A percentile compares a stretch with the other conserved stretches of the same genome.
Evolutionary conservation across 2,888 invertebrate genomes (phyloP).

Genomic region (Aspidiotus destructor): DNA sequence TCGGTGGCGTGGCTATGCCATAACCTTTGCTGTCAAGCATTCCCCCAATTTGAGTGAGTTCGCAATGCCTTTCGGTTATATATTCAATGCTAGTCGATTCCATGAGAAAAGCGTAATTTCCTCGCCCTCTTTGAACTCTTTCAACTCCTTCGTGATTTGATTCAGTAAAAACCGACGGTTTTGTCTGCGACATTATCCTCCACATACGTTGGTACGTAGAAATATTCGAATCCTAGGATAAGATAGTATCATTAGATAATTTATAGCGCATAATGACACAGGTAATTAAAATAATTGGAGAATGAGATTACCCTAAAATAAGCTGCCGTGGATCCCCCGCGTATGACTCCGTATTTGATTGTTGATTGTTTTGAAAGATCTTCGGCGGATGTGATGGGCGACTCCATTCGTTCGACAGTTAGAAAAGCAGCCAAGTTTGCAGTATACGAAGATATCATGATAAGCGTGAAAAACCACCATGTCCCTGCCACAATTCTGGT

Average conservation of each 20-base stretch:
- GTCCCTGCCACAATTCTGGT: slow-evolving; percentile 83
- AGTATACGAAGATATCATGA: slow-evolving; percentile 94
- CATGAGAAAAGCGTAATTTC: slow-evolving; percentile 92
- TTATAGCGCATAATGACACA: too few species aligned
- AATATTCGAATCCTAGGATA: slow-evolving; percentile 74
- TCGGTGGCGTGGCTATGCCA: slow-evolving; percentile 87
- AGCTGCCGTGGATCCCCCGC: slow-evolving; percentile 83
- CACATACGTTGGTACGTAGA: slow-evolving; percentile 92
- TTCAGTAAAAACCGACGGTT: slow-evolving; percentile 75
- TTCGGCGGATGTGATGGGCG: slow-evolving; percentile 89
- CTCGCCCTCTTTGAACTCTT: slow-evolving; percentile 71
- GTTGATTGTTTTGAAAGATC: slow-evolving; percentile 92
- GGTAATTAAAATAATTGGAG: neutral
- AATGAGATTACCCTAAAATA: slow-evolving; percentile 66
- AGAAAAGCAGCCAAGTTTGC: slow-evolving; percentile 91
- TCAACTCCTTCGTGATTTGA: slow-evolving; percentile 85
- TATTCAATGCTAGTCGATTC: slow-evolving; percentile 96
- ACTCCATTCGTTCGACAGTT: slow-evolving; percentile 86
- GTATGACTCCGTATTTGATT: slow-evolving; percentile 92
- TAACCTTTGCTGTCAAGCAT: slow-evolving; percentile 90
- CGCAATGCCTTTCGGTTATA: slow-evolving; percentile 78
- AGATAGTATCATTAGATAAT: neutral
- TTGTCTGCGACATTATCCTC: slow-evolving; percentile 83
- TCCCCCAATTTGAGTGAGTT: slow-evolving; percentile 82
- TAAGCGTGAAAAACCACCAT: slow-evolving; percentile 93